Conservation (phyloP, 2,888 invertebrate genomes). For the Drosophila macrospina region DNA sequence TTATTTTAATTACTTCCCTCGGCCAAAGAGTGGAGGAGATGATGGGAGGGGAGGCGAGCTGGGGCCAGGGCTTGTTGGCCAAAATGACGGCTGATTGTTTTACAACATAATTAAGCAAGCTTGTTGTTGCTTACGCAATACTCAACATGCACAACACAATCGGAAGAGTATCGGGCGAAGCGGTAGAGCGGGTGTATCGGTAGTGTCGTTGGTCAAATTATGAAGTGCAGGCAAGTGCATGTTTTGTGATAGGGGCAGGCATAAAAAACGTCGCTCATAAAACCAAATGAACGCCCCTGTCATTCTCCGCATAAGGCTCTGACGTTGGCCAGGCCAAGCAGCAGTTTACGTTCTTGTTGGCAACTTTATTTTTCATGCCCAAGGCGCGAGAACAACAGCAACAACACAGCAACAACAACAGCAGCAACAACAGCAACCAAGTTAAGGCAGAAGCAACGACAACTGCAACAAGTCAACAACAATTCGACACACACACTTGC, state of each 20-base stretch:
- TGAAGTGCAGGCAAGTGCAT: constrained; percentile 76
- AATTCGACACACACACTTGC: constrained; percentile 74
- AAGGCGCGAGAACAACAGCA: constrained; percentile 61
- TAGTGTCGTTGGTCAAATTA: constrained; percentile 54
- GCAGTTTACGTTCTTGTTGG: constrained; percentile 53
- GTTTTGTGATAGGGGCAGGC: constrained; percentile 57
- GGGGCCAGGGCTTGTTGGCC: constrained; percentile 39
- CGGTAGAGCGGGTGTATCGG: neutral
- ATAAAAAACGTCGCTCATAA: constrained; percentile 61
- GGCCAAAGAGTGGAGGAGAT: constrained; percentile 42
- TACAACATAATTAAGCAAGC: constrained; percentile 77
- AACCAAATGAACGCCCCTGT: constrained; percentile 59
- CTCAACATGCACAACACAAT: constrained; percentile 38
- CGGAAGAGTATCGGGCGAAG: constrained; percentile 2
- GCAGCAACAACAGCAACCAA: constrained; percentile 30
- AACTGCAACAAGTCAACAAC: constrained; percentile 77
- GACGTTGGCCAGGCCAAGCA: constrained; percentile 25
- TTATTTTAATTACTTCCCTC: constrained; percentile 78
- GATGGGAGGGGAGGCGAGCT: neutral
- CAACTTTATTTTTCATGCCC: constrained; percentile 73
- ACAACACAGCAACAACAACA: constrained; percentile 29
- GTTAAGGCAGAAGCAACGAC: constrained; percentile 56
- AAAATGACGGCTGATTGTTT: constrained; percentile 71
- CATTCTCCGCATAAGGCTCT: constrained; percentile 46
- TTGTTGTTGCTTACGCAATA: constrained; percentile 48